These are phyloP conservation scores for Ibidorhyncha struthersii DNA, from an alignment of 2,113 vertebrate genomes.

Conservation along the genomic window DNA sequence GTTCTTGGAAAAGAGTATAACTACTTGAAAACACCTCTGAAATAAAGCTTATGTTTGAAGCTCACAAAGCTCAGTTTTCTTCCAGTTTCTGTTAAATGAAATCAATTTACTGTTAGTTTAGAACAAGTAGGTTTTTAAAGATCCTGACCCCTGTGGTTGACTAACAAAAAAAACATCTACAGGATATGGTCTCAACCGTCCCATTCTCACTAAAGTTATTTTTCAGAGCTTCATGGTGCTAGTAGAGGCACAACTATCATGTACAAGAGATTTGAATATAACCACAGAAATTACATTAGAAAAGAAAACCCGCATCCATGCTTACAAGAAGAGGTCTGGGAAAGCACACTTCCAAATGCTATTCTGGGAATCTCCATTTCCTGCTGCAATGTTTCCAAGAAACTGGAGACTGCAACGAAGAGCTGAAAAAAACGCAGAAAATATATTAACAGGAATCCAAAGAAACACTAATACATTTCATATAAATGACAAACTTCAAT, in stretches of 20 bases:
- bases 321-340: constrained; percentile 83
- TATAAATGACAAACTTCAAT: background rate
- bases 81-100: background rate
- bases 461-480: background rate
- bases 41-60: background rate
- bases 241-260: background rate
- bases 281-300: background rate
- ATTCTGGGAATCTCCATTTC: constrained; percentile 88
- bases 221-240: background rate
- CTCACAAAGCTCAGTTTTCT: background rate
- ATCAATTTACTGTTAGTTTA: background rate
- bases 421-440: constrained; percentile 72
- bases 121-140: background rate
- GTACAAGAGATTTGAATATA: background rate
- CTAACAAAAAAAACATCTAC: background rate
- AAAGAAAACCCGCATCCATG: background rate
- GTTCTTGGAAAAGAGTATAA: background rate
- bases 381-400: constrained; percentile 91
- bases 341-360: constrained; percentile 83
- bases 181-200: background rate
- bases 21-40: background rate
- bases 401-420: constrained; percentile 94
- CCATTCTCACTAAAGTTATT: background rate
- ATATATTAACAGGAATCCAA: background rate
- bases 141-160: background rate